Evolutionary conservation across 2,888 invertebrate genomes (phyloP).

Genomic region (Pantelozetes paolii): DNA sequence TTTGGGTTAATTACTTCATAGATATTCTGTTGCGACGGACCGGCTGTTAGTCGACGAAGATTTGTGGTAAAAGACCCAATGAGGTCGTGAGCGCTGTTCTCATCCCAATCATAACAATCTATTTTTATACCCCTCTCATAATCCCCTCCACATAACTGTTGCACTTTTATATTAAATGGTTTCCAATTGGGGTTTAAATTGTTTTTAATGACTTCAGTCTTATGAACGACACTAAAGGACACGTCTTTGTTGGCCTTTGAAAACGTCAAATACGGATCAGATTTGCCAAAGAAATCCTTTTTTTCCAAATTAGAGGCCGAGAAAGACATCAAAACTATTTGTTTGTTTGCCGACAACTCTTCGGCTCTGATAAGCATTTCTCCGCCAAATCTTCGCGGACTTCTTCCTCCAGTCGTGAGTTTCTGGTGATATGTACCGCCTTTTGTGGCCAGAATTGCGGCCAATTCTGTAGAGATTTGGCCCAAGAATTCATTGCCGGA

Average conservation of each 20-base stretch:
- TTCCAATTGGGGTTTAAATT: conserved; percentile 59
- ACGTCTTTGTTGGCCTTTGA: conserved; percentile 54
- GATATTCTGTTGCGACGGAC: conserved; percentile 49
- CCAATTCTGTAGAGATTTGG: conserved; percentile 57
- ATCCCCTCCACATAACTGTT: conserved; percentile 58
- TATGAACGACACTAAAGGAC: conserved; percentile 56
- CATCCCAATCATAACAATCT: conserved; percentile 56
- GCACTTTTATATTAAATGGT: conserved; percentile 55
- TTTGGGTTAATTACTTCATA: conserved; percentile 48
- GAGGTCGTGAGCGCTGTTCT: conserved; percentile 55
- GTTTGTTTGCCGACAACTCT: conserved; percentile 46
- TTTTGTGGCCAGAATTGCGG: conserved; percentile 55
- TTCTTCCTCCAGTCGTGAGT: conserved; percentile 17
- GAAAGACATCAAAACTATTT: conserved; percentile 50
- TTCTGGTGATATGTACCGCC: conserved; percentile 45
- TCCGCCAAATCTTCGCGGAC: conserved; percentile 26
- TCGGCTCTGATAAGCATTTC: conserved; percentile 49
- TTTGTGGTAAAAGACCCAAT: conserved; percentile 56
- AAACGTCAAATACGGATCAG: conserved; percentile 24
- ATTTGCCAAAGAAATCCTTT: conserved; percentile 35
- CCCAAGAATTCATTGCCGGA: conserved; percentile 57
- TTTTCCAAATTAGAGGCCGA: conserved; percentile 54
- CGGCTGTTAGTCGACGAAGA: conserved; percentile 53
- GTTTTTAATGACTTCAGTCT: conserved; percentile 58
- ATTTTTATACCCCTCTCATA: conserved; percentile 57